Evolutionary conservation across 2,113 vertebrate species (phyloP), one percentile per base, ranked within the genome.

Genomic region (Ictalurus furcatus): DNA sequence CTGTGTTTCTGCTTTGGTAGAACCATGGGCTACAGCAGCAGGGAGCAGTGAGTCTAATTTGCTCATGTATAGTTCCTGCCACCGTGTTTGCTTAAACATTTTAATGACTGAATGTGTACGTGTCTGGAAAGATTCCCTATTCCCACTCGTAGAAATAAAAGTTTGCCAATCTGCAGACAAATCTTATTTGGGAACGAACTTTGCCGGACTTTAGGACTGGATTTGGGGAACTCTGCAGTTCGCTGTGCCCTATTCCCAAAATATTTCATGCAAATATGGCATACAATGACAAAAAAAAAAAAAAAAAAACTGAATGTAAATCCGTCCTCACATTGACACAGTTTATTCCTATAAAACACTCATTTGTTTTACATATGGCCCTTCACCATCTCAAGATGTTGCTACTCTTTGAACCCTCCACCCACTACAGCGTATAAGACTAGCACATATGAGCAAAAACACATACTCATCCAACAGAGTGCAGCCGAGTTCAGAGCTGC

Each of bases 401-500:
- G n/a, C 54, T 73, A 54, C 8, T 34, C 76, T 21, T 23, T 90
- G 59, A 86, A 86, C 67, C 48, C 54, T 65, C 71, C 71, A 79
- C 69, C 56, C 82, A 85, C 74, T 34, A 87, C 59, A 61, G 52
- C n/a, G 19, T 67, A 80, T 28, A 87, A 69, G 71, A 85, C 40
- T 4, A 65, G 54, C 54, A 34, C 21, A 56, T 25, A 79, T 61
- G 63, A 85, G 63, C 87, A 67, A 52, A 76, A 81, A 69, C 78
- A 59, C 65, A 34, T 74, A 5, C 34, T 48, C 80, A 37, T 90
- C 80, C 87, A 89, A 88, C 59, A 87, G 74, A 87, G 85, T 89
- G 85, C 88, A 82, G 30, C 85, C 13, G 30, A 85, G 90, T 89
- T 86, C 82, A 87, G 28, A 85, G 85, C 85, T 91, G 71, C 59